A percentile compares a stretch with the other conserved stretches of the same genome.
These are phyloP conservation scores for Aix galericulata DNA, from an alignment of 2,113 vertebrate species.

Conservation along the genomic window DNA sequence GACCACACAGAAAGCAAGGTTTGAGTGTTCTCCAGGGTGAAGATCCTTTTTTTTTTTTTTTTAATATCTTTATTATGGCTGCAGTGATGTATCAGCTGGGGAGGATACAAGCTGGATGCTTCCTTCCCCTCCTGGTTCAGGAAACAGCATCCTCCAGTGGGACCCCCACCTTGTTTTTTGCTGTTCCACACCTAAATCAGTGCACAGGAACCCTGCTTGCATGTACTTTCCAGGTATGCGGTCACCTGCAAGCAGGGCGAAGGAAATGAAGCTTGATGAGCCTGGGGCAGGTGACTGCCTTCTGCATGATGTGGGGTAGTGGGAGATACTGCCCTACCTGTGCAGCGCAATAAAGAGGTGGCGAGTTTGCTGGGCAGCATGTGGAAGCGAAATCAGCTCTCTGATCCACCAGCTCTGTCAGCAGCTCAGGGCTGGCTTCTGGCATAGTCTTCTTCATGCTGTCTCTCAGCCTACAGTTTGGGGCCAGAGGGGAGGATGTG, in stretches of 20 bases:
- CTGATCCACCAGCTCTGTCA: constrained; percentile 34
- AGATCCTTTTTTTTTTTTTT: neutral
- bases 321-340: neutral
- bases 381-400: neutral
- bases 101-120: neutral
- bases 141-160: neutral
- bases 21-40: neutral
- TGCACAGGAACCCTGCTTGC: neutral
- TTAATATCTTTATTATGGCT: neutral
- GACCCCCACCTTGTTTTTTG: neutral
- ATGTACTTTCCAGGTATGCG: neutral
- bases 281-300: fast-evolving
- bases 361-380: constrained; percentile 31
- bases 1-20: neutral
- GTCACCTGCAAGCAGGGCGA: constrained; percentile 26
- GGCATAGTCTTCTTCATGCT: neutral
- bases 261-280: neutral
- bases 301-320: fast-evolving
- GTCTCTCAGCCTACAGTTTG: constrained; percentile 10
- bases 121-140: neutral
- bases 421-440: neutral
- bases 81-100: neutral
- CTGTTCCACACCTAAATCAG: neutral
- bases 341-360: constrained; percentile 34
- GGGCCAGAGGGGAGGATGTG: neutral